Percentiles rank a stretch among this genome's conserved stretches.
Evolutionary conservation across 92 coral and sea anemone species (phyloP).

Genomic region (Paragorgia papillata): DNA sequence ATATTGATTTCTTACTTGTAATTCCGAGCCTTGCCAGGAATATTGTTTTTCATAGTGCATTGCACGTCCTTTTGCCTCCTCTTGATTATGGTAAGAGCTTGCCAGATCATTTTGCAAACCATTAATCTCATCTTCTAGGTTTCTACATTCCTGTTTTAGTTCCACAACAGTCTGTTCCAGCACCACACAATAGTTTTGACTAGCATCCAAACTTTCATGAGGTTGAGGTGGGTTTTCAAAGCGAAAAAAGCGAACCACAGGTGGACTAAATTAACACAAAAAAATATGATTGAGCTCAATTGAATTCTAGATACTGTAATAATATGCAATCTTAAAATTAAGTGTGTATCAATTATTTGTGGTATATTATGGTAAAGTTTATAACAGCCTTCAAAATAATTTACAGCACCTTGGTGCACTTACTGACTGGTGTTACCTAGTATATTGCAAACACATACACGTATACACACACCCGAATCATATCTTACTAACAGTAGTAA

Average conservation of each 20-base stretch:
- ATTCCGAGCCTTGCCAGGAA: constrained; percentile 36
- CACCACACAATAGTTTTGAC: constrained; percentile 87
- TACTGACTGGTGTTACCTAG: too few species aligned
- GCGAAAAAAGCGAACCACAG: constrained; percentile 81
- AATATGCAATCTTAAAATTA: too few species aligned
- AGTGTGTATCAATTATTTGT: too few species aligned
- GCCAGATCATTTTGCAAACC: constrained; percentile 78
- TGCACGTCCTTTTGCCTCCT: constrained; percentile 63
- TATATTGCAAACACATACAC: too few species aligned
- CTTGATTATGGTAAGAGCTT: constrained; percentile 63
- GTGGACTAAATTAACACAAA: constrained; percentile 47
- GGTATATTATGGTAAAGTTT: too few species aligned
- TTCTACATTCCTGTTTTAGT: constrained; percentile 64
- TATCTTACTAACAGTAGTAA: too few species aligned
- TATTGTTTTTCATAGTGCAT: constrained; percentile 64
- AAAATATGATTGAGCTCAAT: too few species aligned
- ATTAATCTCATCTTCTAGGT: constrained; percentile 75
- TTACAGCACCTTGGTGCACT: too few species aligned
- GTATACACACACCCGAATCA: too few species aligned
- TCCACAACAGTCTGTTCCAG: constrained; percentile 72
- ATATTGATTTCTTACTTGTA: constrained; percentile 10
- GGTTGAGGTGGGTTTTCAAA: constrained; percentile 94
- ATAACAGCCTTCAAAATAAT: too few species aligned
- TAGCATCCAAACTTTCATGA: constrained; percentile 84
- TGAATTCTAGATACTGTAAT: too few species aligned